Evolutionary conservation across 2,888 invertebrate species (phyloP).

Genomic region (Ditula angustiorana): DNA sequence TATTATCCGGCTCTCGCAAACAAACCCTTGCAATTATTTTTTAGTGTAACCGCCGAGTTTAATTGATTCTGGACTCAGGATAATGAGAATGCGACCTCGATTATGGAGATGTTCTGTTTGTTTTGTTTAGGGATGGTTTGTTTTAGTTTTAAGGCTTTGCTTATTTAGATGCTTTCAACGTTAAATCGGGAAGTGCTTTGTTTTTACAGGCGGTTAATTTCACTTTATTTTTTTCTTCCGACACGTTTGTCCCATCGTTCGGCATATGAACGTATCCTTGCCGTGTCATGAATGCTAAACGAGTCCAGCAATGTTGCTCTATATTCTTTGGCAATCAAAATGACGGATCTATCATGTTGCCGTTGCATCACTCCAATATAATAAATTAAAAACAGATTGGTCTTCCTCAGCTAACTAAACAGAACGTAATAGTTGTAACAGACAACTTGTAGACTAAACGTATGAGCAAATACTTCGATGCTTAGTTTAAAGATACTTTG

Average conservation of each 20-base stretch:
- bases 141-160: conserved; percentile 4
- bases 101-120: conserved; percentile 7
- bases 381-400: no score
- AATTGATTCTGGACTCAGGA: conserved; percentile 7
- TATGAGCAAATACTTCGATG: not conserved
- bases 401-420: no score
- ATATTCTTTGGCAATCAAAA: no score
- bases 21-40: conserved; percentile 3
- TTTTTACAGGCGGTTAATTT: not conserved
- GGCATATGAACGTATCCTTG: no score
- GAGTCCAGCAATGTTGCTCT: no score
- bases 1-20: not conserved
- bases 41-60: conserved; percentile 5
- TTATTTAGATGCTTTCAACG: not conserved
- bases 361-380: no score
- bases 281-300: no score
- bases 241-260: no score
- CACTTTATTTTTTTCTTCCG: no score
- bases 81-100: conserved; percentile 2
- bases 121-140: not conserved
- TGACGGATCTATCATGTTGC: no score
- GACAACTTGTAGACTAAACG: not conserved
- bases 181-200: not conserved
- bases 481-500: conserved; percentile 2
- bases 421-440: no score